These are phyloP conservation scores for Arremon brunneinucha DNA, from an alignment of 2,797 vertebrate species.

Conservation along the genomic window DNA sequence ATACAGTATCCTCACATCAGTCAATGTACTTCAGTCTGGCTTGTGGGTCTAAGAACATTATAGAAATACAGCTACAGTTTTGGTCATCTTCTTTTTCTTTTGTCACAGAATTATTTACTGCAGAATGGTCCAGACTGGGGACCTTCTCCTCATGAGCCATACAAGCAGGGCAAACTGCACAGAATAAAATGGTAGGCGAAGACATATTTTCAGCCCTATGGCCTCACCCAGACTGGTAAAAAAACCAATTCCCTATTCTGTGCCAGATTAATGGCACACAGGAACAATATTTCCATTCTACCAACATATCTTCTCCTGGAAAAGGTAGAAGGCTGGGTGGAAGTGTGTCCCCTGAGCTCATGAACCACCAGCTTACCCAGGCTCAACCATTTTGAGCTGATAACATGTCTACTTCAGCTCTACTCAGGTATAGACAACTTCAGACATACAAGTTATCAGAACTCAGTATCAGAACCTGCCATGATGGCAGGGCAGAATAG, in stretches of 20 bases:
- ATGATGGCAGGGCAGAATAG: neutral
- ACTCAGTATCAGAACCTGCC: neutral
- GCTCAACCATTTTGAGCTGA: neutral
- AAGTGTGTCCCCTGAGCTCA: neutral
- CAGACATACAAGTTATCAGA: neutral
- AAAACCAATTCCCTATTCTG: neutral
- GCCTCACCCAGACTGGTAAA: neutral
- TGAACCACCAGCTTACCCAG: neutral
- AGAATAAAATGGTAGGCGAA: neutral
- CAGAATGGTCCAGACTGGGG: neutral
- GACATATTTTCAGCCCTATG: fast-evolving
- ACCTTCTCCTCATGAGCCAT: neutral
- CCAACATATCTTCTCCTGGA: neutral
- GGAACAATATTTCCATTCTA: neutral
- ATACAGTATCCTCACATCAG: neutral
- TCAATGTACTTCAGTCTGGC: neutral
- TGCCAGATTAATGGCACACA: neutral
- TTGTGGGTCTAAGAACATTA: neutral
- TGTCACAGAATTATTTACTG: neutral
- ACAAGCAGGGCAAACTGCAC: neutral
- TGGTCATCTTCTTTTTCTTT: neutral
- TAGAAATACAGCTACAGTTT: neutral
- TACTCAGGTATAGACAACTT: neutral
- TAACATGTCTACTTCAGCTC: neutral
- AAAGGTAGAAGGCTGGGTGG: neutral